Evolutionary conservation across 2,797 vertebrate genomes (phyloP).

Genomic region (Mormyrops boulengeri): DNA sequence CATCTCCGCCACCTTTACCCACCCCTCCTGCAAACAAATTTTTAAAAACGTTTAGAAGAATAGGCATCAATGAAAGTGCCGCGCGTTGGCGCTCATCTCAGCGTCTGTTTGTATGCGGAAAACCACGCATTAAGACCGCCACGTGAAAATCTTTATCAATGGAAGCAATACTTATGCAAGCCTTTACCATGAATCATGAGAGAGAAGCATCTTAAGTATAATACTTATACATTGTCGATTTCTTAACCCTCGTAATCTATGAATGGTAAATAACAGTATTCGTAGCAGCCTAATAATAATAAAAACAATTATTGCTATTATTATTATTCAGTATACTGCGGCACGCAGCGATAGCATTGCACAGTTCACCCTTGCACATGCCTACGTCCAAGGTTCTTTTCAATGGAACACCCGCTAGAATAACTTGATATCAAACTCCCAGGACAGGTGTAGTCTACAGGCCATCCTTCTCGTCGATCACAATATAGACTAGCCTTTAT

Average conservation of each 20-base stretch:
- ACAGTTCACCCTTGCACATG: constrained; percentile 54
- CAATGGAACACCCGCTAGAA: constrained; percentile 46
- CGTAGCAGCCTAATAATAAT: constrained; percentile 28
- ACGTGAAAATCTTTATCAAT: background rate
- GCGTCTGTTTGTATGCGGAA: background rate
- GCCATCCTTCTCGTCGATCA: constrained; percentile 40
- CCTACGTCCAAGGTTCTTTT: constrained; percentile 45
- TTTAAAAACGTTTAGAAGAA: constrained; percentile 27
- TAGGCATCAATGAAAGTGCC: constrained; percentile 1
- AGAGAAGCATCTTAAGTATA: background rate
- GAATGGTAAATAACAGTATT: background rate
- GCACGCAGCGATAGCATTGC: constrained; percentile 39
- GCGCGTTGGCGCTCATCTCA: background rate
- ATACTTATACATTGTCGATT: background rate
- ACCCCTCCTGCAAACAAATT: constrained; percentile 76
- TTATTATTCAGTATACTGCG: constrained; percentile 28
- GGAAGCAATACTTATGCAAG: background rate
- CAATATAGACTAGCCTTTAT: constrained; percentile 54
- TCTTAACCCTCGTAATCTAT: background rate
- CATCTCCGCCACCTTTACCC: constrained; percentile 84
- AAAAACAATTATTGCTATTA: constrained; percentile 42
- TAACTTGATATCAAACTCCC: constrained; percentile 60
- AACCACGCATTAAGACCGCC: background rate
- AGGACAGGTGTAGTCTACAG: constrained; percentile 60
- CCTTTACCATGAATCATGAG: background rate